Percentiles rank a stretch among this genome's conserved stretches.
Conservation (phyloP, 1,140 invertebrate genomes). For the Phymorhynchus buccinoides region DNA sequence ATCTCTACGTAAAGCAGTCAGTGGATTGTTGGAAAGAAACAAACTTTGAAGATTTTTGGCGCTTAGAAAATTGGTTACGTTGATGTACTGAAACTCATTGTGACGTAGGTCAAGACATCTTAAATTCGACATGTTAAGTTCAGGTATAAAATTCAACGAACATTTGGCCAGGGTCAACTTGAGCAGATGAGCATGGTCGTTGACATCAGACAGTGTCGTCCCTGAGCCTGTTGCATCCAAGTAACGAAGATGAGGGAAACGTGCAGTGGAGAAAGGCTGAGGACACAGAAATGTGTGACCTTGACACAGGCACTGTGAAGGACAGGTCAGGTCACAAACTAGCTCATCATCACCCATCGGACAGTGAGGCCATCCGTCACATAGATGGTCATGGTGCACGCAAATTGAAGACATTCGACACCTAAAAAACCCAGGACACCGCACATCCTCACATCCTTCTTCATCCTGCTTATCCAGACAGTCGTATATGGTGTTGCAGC, state of each 20-base stretch:
- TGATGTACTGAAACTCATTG: not conserved
- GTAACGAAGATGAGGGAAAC: too few species aligned
- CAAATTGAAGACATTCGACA: not conserved
- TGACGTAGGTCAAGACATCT: not conserved
- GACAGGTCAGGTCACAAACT: not conserved
- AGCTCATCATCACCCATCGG: too few species aligned
- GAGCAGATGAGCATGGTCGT: not conserved
- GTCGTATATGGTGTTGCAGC: conserved; percentile 21
- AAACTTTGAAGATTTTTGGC: not conserved
- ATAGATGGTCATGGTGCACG: too few species aligned
- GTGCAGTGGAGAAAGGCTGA: too few species aligned
- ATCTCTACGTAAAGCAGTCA: not conserved
- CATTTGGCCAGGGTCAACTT: not conserved
- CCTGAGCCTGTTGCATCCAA: too few species aligned
- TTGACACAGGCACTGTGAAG: too few species aligned
- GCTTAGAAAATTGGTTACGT: not conserved
- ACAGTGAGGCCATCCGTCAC: too few species aligned
- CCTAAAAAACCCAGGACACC: not conserved
- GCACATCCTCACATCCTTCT: not conserved
- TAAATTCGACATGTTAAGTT: not conserved
- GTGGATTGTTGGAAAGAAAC: not conserved
- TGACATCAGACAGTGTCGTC: not conserved
- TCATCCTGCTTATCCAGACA: too few species aligned
- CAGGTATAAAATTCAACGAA: not conserved
- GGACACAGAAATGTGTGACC: too few species aligned